phyloP scores from a whole-genome alignment of 2,888 invertebrate species.

The Frankliniella fusca region DNA sequence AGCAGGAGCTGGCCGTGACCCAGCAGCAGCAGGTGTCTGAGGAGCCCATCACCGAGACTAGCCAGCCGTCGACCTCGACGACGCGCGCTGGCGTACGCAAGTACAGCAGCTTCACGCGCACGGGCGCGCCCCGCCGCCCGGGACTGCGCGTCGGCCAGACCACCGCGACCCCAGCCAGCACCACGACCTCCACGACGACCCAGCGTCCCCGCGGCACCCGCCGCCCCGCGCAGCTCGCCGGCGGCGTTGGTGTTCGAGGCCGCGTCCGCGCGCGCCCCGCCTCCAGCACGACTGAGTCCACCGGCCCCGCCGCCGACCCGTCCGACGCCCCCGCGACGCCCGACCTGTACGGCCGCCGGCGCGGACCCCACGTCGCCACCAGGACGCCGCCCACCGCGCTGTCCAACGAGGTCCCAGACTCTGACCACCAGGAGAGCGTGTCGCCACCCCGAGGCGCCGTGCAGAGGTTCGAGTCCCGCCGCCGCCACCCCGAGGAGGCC shows the following conservation, averaged over 20 bases:
- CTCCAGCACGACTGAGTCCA: neutral
- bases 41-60: neutral
- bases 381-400: neutral
- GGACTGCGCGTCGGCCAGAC: neutral
- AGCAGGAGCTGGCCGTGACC: neutral
- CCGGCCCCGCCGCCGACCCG: neutral
- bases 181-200: slow-evolving; percentile 35
- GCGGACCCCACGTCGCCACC: neutral
- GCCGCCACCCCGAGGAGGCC: neutral
- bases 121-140: neutral
- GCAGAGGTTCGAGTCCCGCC: slow-evolving; percentile 5
- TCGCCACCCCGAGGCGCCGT: neutral
- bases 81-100: neutral
- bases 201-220: slow-evolving; percentile 38
- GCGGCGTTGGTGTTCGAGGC: slow-evolving; percentile 35
- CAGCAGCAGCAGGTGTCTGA: slow-evolving; percentile 3
- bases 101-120: neutral
- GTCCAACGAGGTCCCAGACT: slow-evolving; percentile 6
- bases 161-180: neutral
- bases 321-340: neutral
- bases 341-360: slow-evolving; percentile 12
- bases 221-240: neutral
- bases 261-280: slow-evolving; percentile 5
- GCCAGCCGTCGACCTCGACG: neutral
- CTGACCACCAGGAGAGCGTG: slow-evolving; percentile 15